Conservation (phyloP, 2,113 vertebrate species). For the Salvelinus alpinus region DNA sequence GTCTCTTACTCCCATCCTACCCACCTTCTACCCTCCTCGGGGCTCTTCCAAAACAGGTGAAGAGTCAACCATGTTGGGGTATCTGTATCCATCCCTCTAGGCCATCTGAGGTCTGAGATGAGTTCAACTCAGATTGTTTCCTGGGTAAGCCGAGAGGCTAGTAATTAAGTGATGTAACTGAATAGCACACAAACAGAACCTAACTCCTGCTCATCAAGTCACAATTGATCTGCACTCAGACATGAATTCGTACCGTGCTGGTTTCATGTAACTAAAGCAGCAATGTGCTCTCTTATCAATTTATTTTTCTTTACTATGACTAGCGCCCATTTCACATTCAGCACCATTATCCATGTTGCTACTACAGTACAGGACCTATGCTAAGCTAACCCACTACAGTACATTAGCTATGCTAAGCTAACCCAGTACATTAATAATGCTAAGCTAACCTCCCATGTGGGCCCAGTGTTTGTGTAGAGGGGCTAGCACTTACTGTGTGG, state of each 20-base stretch:
- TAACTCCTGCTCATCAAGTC: slow-evolving; percentile 54
- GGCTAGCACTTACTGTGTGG: slow-evolving; percentile 22
- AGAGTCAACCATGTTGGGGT: background rate
- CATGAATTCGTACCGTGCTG: slow-evolving; percentile 47
- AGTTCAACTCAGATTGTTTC: background rate
- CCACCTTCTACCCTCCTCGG: background rate
- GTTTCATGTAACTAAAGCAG: too few species aligned
- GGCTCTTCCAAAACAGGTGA: slow-evolving; percentile 11
- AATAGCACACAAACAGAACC: slow-evolving; percentile 56
- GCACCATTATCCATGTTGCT: slow-evolving; percentile 1
- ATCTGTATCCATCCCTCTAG: background rate
- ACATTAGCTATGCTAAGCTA: slow-evolving; percentile 4
- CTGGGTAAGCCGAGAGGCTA: slow-evolving; percentile 17
- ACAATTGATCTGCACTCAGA: slow-evolving; percentile 57
- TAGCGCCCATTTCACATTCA: too few species aligned
- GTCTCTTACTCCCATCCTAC: background rate
- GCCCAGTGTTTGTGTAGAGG: slow-evolving; percentile 38
- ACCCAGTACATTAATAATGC: background rate
- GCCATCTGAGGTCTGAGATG: background rate
- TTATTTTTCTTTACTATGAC: too few species aligned
- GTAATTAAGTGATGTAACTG: slow-evolving; percentile 46
- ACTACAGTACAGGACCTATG: background rate
- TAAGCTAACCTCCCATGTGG: slow-evolving; percentile 20
- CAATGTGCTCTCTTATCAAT: too few species aligned
- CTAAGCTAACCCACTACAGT: slow-evolving; percentile 9